phyloP scores from a whole-genome alignment of 2,113 vertebrate genomes.

The Salvelinus namaycush region DNA sequence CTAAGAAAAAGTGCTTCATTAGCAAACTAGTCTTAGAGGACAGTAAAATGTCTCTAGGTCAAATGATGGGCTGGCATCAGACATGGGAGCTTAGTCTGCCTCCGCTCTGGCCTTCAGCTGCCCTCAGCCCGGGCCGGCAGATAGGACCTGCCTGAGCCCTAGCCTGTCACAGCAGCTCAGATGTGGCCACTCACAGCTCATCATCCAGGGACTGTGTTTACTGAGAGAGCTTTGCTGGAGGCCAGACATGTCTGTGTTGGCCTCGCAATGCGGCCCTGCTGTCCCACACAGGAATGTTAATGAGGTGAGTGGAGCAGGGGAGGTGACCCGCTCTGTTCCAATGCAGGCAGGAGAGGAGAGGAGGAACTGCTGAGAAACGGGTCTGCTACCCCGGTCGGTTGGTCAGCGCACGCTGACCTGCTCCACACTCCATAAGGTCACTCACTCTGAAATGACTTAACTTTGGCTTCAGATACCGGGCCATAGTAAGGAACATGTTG shows the following conservation, averaged over 20 bases:
- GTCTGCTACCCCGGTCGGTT: too few relatives aligned
- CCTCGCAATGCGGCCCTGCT: conserved; percentile 53
- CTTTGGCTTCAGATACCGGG: too few relatives aligned
- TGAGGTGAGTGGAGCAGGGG: conserved; percentile 56
- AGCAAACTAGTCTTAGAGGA: too few relatives aligned
- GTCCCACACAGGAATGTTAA: conserved; percentile 70
- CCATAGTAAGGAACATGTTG: too few relatives aligned
- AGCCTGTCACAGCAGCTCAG: conserved; percentile 12
- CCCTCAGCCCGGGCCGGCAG: background rate
- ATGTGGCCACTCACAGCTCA: conserved; percentile 58
- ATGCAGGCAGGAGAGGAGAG: conserved; percentile 15
- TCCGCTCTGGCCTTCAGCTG: background rate
- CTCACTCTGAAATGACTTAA: too few relatives aligned
- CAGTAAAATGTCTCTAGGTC: too few relatives aligned
- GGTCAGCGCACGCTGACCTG: conserved; percentile 14
- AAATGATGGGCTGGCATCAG: too few relatives aligned
- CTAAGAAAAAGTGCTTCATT: too few relatives aligned
- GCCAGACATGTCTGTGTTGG: conserved; percentile 52
- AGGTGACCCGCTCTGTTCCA: too few relatives aligned
- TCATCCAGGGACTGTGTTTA: conserved; percentile 60
- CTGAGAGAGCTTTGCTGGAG: conserved; percentile 54
- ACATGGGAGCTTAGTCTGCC: background rate
- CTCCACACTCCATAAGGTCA: too few relatives aligned
- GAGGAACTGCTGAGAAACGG: conserved; percentile 39
- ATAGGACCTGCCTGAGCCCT: too few relatives aligned